Evolutionary conservation across 2,113 vertebrate species (phyloP).

Genomic region (Plectropomus leopardus): DNA sequence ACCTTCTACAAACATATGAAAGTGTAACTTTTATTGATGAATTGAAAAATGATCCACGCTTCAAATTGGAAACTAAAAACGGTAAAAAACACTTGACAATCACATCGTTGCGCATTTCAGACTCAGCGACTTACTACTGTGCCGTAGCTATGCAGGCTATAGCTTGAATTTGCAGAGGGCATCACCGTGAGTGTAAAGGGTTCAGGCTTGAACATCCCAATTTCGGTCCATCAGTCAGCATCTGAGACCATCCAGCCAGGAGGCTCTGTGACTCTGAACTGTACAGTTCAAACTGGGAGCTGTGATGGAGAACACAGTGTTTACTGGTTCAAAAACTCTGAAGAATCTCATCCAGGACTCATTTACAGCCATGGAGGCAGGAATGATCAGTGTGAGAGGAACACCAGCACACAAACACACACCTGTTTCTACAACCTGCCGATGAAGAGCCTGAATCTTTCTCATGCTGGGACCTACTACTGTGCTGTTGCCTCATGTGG

Average conservation of each 20-base stretch:
- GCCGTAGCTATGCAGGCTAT: not conserved
- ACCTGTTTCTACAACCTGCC: conserved; percentile 59
- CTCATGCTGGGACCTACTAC: conserved; percentile 35
- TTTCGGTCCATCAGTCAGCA: not conserved
- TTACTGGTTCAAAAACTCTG: conserved; percentile 72
- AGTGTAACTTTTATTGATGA: conserved; percentile 17
- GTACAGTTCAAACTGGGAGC: conserved; percentile 58
- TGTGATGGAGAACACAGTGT: conserved; percentile 65
- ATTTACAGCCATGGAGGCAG: conserved; percentile 58
- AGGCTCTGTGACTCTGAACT: conserved; percentile 68
- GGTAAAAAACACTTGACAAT: conserved; percentile 56
- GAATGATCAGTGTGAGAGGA: conserved; percentile 49
- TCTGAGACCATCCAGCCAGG: conserved; percentile 50
- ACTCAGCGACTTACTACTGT: conserved; percentile 73
- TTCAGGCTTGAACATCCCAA: not conserved
- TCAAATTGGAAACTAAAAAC: not conserved
- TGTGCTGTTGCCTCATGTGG: conserved; percentile 56
- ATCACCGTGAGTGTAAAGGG: conserved; percentile 25
- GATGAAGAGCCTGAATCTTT: conserved; percentile 13
- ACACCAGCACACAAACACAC: conserved; percentile 27
- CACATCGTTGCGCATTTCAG: conserved; percentile 24
- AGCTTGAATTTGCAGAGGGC: conserved; percentile 30
- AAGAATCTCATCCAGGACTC: conserved; percentile 44
- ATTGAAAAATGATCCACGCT: conserved; percentile 45
- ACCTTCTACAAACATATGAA: not conserved